These are phyloP conservation scores for Trilocha varians DNA, from an alignment of 2,888 invertebrate species.

Conservation along the genomic window DNA sequence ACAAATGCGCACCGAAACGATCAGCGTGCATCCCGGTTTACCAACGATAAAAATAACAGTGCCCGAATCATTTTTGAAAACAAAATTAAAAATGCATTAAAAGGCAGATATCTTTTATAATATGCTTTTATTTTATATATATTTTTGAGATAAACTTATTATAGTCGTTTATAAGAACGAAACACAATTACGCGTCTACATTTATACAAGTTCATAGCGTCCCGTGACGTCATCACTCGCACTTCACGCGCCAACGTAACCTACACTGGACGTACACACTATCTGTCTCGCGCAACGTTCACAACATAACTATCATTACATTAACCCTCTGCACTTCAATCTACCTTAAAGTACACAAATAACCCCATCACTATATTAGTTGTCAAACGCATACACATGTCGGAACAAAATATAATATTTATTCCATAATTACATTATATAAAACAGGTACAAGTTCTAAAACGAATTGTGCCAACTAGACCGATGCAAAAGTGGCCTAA, in stretches of 20 bases:
- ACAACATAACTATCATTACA: conserved; percentile 55
- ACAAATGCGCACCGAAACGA: conserved; percentile 54
- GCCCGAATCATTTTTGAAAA: conserved; percentile 32
- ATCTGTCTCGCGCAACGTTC: conserved; percentile 13
- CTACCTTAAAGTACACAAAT: too few relatives aligned
- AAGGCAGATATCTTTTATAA: conserved; percentile 52
- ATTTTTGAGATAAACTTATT: conserved; percentile 27
- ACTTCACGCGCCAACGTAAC: not conserved
- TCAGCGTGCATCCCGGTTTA: conserved; percentile 19
- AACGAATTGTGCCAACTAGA: too few relatives aligned
- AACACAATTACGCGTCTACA: conserved; percentile 10
- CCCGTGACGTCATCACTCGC: not conserved
- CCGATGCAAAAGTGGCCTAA: too few relatives aligned
- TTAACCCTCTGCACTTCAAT: conserved; percentile 63
- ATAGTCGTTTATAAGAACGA: conserved; percentile 16
- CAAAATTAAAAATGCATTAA: conserved; percentile 59
- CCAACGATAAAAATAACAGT: conserved; percentile 20
- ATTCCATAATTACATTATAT: too few relatives aligned
- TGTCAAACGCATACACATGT: too few relatives aligned
- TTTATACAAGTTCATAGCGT: conserved; percentile 22
- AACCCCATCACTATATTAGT: too few relatives aligned
- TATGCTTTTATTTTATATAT: conserved; percentile 46
- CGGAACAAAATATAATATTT: too few relatives aligned
- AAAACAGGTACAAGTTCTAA: too few relatives aligned
- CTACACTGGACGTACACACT: not conserved